Evolutionary conservation across 2,113 vertebrate species (phyloP).

Genomic region (Sceloporus undulatus): DNA sequence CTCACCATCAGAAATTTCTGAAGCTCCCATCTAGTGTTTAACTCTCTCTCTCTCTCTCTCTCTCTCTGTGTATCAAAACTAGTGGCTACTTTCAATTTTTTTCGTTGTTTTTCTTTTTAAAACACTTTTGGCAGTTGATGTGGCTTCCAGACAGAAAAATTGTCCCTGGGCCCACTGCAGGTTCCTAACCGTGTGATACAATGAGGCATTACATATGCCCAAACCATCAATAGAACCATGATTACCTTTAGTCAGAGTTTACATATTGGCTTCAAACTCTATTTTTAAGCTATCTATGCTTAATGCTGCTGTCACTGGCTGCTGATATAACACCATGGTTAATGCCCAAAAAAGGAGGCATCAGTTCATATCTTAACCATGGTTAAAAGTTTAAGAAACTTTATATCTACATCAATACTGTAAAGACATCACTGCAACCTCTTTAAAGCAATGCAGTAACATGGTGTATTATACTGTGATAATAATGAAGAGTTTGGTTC

Average conservation of each 20-base stretch:
- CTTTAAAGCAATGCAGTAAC: neutral
- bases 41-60: no score
- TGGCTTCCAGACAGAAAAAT: no score
- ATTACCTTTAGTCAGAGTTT: neutral
- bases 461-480: neutral
- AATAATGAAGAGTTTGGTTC: neutral
- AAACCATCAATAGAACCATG: neutral
- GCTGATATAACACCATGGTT: neutral
- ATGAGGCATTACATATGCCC: neutral
- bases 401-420: neutral
- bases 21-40: no score
- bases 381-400: neutral
- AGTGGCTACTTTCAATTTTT: no score
- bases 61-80: no score
- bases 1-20: no score
- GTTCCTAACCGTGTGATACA: no score
- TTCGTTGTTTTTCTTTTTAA: no score
- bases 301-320: neutral
- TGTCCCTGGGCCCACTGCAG: no score
- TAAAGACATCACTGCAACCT: neutral
- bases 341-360: neutral
- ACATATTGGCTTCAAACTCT: neutral
- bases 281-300: neutral
- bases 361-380: no score
- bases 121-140: no score